These are phyloP conservation scores for Cervus canadensis DNA, from an alignment of 2,113 vertebrate genomes.

Conservation along the genomic window DNA sequence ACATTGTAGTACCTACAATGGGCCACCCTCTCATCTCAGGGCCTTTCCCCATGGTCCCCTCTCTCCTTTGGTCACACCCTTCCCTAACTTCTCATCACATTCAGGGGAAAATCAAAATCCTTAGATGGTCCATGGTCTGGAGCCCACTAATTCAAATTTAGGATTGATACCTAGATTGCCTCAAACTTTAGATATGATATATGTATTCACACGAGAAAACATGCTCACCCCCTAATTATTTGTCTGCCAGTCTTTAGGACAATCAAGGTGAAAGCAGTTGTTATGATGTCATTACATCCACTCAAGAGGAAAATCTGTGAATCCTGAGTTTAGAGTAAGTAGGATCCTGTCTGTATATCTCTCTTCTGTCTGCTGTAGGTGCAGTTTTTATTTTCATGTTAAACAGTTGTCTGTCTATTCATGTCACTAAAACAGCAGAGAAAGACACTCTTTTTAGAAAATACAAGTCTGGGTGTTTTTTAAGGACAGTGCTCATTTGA, in stretches of 20 bases:
- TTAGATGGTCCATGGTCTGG: not conserved
- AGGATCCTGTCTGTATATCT: not conserved
- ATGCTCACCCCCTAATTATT: not conserved
- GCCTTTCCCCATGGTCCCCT: not conserved
- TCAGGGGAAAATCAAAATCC: not conserved
- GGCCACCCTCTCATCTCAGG: not conserved
- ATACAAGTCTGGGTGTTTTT: not conserved
- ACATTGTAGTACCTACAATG: not conserved
- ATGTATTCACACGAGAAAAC: not conserved
- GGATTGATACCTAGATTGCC: not conserved
- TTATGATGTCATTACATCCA: not conserved
- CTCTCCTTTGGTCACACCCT: not conserved
- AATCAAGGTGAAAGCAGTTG: not conserved
- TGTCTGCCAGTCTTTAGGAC: not conserved
- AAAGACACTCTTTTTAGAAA: constrained; percentile 43
- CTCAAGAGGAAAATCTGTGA: not conserved
- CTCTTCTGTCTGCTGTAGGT: constrained; percentile 17
- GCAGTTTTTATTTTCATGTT: not conserved
- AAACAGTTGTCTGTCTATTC: constrained; percentile 45
- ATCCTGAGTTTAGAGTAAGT: not conserved
- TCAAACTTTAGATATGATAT: not conserved
- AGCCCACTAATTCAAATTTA: not conserved
- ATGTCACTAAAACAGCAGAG: constrained; percentile 50
- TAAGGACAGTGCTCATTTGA: constrained; percentile 59
- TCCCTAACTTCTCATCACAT: not conserved